Percentiles rank a stretch among this genome's conserved stretches.
Conservation (phyloP, 1,140 invertebrate genomes). For the Drosophila nigromelanica region DNA sequence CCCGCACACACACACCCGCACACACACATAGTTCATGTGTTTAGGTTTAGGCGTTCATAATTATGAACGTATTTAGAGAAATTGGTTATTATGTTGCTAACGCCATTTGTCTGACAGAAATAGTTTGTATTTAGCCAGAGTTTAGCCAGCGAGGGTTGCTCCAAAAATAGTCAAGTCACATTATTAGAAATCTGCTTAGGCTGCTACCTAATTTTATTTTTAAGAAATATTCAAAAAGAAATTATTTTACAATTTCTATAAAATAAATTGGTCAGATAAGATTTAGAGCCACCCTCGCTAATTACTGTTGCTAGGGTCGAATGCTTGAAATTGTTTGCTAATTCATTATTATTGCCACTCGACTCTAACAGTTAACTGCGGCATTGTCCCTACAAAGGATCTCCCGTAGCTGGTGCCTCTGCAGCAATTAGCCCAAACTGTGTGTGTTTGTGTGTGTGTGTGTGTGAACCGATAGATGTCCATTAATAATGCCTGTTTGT, state of each 20-base stretch:
- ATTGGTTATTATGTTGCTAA: constrained; percentile 83
- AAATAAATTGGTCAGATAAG: not conserved
- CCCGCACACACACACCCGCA: constrained; percentile 36
- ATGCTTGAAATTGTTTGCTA: constrained; percentile 74
- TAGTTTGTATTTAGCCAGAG: constrained; percentile 61
- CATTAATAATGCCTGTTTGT: constrained; percentile 67
- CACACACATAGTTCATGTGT: constrained; percentile 10
- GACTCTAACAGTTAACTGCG: constrained; percentile 36
- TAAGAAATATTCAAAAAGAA: not conserved
- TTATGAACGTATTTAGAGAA: constrained; percentile 80
- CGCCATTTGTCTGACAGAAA: constrained; percentile 79
- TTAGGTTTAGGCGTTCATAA: constrained; percentile 66
- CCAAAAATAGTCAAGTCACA: constrained; percentile 7
- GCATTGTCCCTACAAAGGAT: constrained; percentile 22
- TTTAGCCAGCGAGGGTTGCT: constrained; percentile 25
- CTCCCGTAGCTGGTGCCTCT: constrained; percentile 13
- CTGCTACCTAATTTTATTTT: too few relatives aligned
- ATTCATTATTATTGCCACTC: constrained; percentile 76
- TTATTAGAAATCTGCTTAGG: not conserved
- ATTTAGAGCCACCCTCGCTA: constrained; percentile 35
- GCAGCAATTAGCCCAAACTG: constrained; percentile 57
- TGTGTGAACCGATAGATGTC: constrained; percentile 42
- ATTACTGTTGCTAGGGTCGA: constrained; percentile 19
- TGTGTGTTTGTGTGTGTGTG: constrained; percentile 22
- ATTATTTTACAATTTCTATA: not conserved